Percentiles rank a stretch among this genome's conserved stretches.
These are phyloP conservation scores for Lasaia peninsularis DNA, from an alignment of 1,140 invertebrate species.

Conservation along the genomic window DNA sequence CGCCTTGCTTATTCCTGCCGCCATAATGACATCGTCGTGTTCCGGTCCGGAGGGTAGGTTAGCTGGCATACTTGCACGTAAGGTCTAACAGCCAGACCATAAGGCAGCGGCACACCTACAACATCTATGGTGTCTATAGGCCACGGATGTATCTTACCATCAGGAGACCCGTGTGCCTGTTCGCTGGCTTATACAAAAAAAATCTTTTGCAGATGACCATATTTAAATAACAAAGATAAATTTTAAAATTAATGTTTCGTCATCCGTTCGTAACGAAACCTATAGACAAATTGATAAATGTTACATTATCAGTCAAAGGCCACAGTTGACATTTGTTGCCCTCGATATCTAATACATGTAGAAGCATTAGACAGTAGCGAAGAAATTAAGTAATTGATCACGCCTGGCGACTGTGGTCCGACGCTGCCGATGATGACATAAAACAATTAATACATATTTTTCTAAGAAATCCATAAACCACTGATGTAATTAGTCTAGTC, in stretches of 20 bases:
- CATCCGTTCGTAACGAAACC: neutral
- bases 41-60: too few species aligned
- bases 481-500: neutral
- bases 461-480: neutral
- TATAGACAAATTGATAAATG: conserved; percentile 5
- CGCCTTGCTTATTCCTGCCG: too few species aligned
- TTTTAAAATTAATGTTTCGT: neutral
- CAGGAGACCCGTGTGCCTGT: too few species aligned
- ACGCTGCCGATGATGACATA: neutral
- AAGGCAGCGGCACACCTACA: too few species aligned
- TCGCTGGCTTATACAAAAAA: too few species aligned
- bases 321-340: conserved; percentile 8
- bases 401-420: neutral
- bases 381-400: conserved; percentile 7
- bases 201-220: neutral
- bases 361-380: neutral
- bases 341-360: conserved; percentile 4
- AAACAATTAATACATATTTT: conserved; percentile 1
- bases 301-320: conserved; percentile 6
- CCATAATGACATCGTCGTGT: too few species aligned
- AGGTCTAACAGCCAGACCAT: too few species aligned
- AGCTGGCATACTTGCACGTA: too few species aligned
- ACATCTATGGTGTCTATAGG: too few species aligned
- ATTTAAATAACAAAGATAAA: neutral
- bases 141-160: too few species aligned